Base-by-base conservation (phyloP, 2,888 invertebrate genomes). In the Tiphia femorata region DNA sequence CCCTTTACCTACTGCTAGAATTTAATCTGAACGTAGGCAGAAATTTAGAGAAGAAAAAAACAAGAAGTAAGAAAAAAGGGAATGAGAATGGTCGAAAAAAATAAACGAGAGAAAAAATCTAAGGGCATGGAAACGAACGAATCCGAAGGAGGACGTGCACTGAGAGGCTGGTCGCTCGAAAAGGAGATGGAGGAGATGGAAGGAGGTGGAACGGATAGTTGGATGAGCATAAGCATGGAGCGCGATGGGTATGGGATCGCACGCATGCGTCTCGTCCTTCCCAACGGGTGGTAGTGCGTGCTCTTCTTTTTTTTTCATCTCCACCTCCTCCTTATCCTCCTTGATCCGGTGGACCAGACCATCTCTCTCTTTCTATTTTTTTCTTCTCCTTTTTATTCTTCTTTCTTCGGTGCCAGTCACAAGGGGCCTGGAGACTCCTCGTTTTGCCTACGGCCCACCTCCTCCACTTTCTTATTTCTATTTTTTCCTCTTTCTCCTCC, bases 281-380 rank as follows among this genome's bases (percentile, higher is more conserved):
- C 70, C 81, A 81, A 79, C 80, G 81, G 81, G 80, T 78, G 79
- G 79, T 67, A 66, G 51, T 58, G 69, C 43, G 51, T 49, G 57
- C 57, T 56, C 54, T 30, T 72, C 53, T 23, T 25, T 44, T 42
- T 53, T 51, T 40, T 48, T 27, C 60, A 61, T 51, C 51, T 68
- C 56, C 53, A 58, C 41, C 55, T 49, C 47, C 37, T 51, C 59
- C 51, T 53, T 46, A 56, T 60, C 60, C 54, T 60, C 47, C 27
- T 48, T 42, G 40, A n/a, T 42, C 49, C 41, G 33, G 37, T 30
- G 53, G 51, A 19, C 35, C 47, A 21, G 12, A 16, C 29, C 16
- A 42, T 58, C 49, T 64, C 47, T 53, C 38, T 30, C 54, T 58
- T 42, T 61, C 56, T 62, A 54, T 64, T 63, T 54, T 65, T 62